Evolutionary conservation across 2,113 vertebrate species (phyloP), one percentile per base, ranked within the genome.

Genomic region (Varanus komodoensis): DNA sequence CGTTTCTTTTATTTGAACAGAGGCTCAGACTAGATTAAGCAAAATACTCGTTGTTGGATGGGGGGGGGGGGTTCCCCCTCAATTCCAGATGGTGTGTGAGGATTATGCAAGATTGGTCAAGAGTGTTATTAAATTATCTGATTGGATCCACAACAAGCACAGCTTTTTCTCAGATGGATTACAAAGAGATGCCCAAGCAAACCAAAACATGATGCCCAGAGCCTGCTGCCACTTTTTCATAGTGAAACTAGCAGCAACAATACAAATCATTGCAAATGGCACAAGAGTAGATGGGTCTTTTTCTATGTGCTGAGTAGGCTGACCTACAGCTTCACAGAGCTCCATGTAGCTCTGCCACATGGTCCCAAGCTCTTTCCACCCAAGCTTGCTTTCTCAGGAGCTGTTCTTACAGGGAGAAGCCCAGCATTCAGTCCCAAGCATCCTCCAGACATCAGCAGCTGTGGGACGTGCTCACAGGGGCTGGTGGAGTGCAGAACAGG

Each of bases 21-120:
- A 54, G 17, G n/a, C 86, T 78, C 86, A 78, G 86, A 87, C 73
- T 78, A 87, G 68, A 86, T 86, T 86, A 86, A 86, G 48, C 48
- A 50, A 71, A 32, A 38, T 69, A 27, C 29, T 52, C 21, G n/a
- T 71, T 34, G 74, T 5, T 86, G 84, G 15, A 19, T 54, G 27
- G n/a, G 74, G 50, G 29, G 61, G 61, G 15, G 61, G 19, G 61
- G 3, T 15, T 9, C 3, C 29, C 69, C 71, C 71, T 61, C 52
- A 54, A 48, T 87, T 87, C 86, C 86, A 87, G 74, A 87, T 87
- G 74, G 74, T 78, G 69, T 44, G 50, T 4, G 6, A 23, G 23
- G 85, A 32, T 87, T 87, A 78, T 32, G 25, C 12, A 6, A 67
- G 50, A 87, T 67, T 32, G 86, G 74, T 79, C 86, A 87, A 67